These are phyloP conservation scores for Eupithecia subfuscata DNA, from an alignment of 2,888 invertebrate genomes.

Conservation along the genomic window DNA sequence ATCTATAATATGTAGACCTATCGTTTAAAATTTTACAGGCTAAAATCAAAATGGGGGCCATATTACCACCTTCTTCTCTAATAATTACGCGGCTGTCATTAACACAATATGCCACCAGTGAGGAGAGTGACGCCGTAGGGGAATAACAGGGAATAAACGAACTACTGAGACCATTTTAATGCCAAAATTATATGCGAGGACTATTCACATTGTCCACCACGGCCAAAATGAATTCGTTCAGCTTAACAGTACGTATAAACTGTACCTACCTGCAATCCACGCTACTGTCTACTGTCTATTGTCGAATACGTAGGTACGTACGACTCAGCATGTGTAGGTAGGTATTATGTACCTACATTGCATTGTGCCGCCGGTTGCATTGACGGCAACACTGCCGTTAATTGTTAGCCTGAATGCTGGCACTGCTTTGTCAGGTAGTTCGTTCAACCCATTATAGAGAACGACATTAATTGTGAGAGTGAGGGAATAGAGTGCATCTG, in stretches of 20 bases:
- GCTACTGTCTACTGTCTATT: not conserved
- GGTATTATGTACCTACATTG: not conserved
- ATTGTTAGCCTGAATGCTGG: not conserved
- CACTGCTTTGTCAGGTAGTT: not conserved
- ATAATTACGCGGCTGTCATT: too few species aligned
- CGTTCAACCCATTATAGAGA: not conserved
- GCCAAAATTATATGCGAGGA: not conserved
- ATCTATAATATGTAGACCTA: too few species aligned
- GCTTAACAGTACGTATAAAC: not conserved
- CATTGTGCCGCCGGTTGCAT: conserved; percentile 4
- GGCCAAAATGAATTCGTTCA: not conserved
- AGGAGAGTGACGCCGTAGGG: too few species aligned
- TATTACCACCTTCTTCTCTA: too few species aligned
- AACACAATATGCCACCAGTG: too few species aligned
- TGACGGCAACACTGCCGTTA: not conserved
- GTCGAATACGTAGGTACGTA: not conserved
- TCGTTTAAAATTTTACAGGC: too few species aligned
- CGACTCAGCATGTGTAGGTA: not conserved
- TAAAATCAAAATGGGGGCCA: too few species aligned
- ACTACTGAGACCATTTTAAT: too few species aligned
- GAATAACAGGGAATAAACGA: too few species aligned
- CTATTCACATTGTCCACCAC: not conserved
- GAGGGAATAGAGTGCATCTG: too few species aligned
- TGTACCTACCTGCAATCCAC: not conserved
- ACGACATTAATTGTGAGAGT: not conserved